Evolutionary conservation across 92 coral and sea anemone genomes (phyloP), one percentile per base, ranked within the genome.

Genomic region (Parazoanthus atlanticus): DNA sequence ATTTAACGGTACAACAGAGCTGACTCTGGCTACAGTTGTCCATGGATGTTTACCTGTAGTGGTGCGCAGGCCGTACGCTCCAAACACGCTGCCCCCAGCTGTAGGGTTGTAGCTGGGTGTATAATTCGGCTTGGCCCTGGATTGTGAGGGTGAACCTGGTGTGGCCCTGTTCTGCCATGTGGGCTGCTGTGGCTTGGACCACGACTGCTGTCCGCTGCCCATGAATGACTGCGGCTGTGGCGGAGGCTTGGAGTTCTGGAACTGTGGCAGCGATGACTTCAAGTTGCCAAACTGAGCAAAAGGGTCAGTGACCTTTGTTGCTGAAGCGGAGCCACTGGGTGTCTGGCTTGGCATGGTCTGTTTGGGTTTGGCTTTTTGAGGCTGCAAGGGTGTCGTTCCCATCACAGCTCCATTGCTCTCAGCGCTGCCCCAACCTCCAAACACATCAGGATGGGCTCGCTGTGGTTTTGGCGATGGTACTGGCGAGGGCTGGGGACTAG

Each of bases 201-300:
- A 91, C 5, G 96, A 75, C 8, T 96, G 86, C 19, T 86, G 90
- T 41, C 89, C 84, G 71, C 90, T 91, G 72, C 73, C 76, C 52
- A 89, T 80, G 76, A 88, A 81, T 34, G 92, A 29, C 65, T 79
- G 84, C 0, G 95, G 84, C 49, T 91, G 91, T 16, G 30, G 93
- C 56, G 90, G 77, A 6, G 95, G 88, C 46, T 66, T 81, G 85
- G 86, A 83, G 76, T 81, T 61, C 91, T 81, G 69, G 85, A 94
- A 93, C 74, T 91, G 87, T 2, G 93, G 91, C 65, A 92, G 73
- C 29, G 79, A 80, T 23, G 94, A 76, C 66, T 83, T 86, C 86
- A 97, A 84, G 73, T 93, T 91, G 21, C 98, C 99, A 74, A 97
- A 89, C 80, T 93, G 96, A 64, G 99, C 97, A 90, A 97, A 97